A percentile compares a stretch with the other conserved stretches of the same genome.
These are phyloP conservation scores for Sciaenops ocellatus DNA, from an alignment of 2,797 vertebrate species.

Conservation along the genomic window DNA sequence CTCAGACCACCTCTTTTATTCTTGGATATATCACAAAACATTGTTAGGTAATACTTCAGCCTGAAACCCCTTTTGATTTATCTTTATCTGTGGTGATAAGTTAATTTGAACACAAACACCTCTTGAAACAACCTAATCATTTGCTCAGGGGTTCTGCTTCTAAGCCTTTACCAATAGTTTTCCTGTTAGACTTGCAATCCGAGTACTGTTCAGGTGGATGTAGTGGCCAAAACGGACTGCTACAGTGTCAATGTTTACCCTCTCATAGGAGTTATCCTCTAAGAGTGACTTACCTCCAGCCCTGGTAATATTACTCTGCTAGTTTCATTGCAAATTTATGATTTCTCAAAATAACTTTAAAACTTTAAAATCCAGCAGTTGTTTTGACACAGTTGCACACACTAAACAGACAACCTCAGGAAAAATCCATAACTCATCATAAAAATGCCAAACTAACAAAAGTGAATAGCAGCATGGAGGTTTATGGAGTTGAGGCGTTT, in stretches of 20 bases:
- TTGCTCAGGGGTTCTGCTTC: slow-evolving; percentile 6
- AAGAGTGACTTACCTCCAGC: slow-evolving; percentile 9
- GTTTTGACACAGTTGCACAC: slow-evolving; percentile 40
- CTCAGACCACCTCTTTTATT: slow-evolving; percentile 31
- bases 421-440: slow-evolving; percentile 68
- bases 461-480: slow-evolving; percentile 67
- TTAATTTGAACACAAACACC: slow-evolving; percentile 31
- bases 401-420: slow-evolving; percentile 38
- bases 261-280: slow-evolving; percentile 13
- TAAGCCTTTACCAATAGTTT: slow-evolving; percentile 16
- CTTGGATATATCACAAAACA: slow-evolving; percentile 12
- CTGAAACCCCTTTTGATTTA: slow-evolving; percentile 14
- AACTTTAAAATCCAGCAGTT: slow-evolving; percentile 45
- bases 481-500: slow-evolving; percentile 75
- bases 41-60: slow-evolving; percentile 19
- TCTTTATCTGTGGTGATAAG: slow-evolving; percentile 14
- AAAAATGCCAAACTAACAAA: slow-evolving; percentile 77
- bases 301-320: slow-evolving; percentile 1
- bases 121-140: slow-evolving; percentile 25
- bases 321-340: slow-evolving; percentile 15
- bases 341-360: slow-evolving; percentile 26
- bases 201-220: slow-evolving; percentile 1
- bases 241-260: slow-evolving; percentile 17
- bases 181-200: slow-evolving; percentile 2
- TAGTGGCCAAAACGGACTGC: slow-evolving; percentile 16